phyloP scores from a whole-genome alignment of 2,797 vertebrate species.

The Sitta carolinensis region DNA sequence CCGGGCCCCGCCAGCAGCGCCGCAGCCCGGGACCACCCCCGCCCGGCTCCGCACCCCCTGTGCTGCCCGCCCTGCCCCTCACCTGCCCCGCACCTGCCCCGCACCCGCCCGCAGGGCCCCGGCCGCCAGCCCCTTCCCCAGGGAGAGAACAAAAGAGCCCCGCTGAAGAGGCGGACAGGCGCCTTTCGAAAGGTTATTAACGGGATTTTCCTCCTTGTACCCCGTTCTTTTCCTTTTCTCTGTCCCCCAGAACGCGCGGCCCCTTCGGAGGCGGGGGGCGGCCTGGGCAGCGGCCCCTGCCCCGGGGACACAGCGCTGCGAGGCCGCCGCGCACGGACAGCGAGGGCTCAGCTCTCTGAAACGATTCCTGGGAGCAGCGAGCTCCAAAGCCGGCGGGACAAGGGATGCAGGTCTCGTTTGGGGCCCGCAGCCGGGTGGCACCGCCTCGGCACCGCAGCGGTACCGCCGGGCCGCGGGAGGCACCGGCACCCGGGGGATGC shows the following conservation, averaged over 20 bases:
- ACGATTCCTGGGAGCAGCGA: accelerated
- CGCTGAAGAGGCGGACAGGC: background rate
- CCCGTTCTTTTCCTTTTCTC: background rate
- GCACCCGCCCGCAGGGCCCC: background rate
- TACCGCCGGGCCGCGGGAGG: background rate
- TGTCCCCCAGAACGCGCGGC: background rate
- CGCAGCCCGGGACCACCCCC: background rate
- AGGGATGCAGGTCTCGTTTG: accelerated
- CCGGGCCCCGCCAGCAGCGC: background rate
- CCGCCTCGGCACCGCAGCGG: background rate
- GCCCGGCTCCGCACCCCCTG: background rate
- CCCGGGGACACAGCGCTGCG: accelerated
- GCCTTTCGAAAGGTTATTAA: background rate
- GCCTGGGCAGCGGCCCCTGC: background rate
- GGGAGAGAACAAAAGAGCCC: background rate
- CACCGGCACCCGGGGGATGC: background rate
- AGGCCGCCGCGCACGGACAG: accelerated
- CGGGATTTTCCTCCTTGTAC: background rate
- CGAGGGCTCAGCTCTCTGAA: background rate
- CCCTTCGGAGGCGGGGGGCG: background rate
- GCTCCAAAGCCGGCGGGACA: background rate
- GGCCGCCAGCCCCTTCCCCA: background rate
- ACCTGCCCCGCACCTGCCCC: background rate
- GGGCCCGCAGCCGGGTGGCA: background rate
- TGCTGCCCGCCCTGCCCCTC: background rate